Percentiles rank a stretch among this genome's conserved stretches.
Conservation (phyloP, 92 coral and sea anemone species). For the Palythoa heliodiscus region DNA sequence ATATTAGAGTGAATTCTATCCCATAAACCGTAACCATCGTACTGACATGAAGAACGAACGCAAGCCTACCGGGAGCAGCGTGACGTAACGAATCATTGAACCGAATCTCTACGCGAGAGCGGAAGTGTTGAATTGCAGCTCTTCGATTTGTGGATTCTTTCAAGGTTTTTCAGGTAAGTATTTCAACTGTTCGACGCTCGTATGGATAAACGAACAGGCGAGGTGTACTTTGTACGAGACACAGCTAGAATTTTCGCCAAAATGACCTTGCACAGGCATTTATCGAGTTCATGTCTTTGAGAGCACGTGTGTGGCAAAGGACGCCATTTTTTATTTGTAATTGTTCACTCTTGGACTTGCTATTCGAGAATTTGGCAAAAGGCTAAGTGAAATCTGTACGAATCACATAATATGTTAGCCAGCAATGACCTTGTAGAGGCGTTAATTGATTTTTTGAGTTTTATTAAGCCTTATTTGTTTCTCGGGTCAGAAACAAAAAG, state of each 20-base stretch:
- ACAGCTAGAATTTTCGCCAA: constrained; percentile 29
- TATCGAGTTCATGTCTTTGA: constrained; percentile 25
- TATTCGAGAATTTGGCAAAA: background rate
- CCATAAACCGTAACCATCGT: constrained; percentile 29
- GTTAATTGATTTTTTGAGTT: background rate
- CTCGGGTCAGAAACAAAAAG: constrained; percentile 8
- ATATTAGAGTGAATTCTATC: too few relatives aligned
- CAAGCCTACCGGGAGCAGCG: constrained; percentile 18
- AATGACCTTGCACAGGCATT: constrained; percentile 42
- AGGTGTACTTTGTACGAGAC: constrained; percentile 52
- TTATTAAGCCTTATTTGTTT: too few relatives aligned
- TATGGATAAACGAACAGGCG: constrained; percentile 36
- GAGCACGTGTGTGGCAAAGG: background rate
- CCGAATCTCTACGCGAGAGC: constrained; percentile 42
- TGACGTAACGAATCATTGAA: constrained; percentile 34
- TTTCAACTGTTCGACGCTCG: background rate
- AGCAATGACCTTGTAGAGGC: constrained; percentile 28
- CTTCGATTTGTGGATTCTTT: constrained; percentile 8
- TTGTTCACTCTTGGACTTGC: too few relatives aligned
- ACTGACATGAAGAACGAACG: constrained; percentile 31
- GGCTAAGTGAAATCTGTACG: constrained; percentile 22
- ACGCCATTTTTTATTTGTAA: background rate
- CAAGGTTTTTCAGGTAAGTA: constrained; percentile 40
- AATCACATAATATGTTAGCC: background rate
- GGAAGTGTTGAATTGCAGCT: background rate